phyloP scores from a whole-genome alignment of 1,140 invertebrate species.

The Araneus ventricosus region DNA sequence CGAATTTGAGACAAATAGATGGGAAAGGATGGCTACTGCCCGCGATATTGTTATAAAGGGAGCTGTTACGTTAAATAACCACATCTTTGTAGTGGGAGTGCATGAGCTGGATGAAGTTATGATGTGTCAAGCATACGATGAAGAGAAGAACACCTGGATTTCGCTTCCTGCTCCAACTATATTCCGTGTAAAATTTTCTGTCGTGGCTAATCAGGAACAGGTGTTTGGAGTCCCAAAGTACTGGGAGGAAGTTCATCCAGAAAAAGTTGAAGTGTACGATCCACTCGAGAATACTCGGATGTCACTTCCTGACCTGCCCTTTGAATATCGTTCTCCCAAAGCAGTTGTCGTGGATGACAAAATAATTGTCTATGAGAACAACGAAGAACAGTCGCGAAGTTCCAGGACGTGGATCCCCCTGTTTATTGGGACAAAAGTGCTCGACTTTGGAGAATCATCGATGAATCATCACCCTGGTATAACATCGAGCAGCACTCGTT shows the following conservation, averaged over 20 bases:
- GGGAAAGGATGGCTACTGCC: no score
- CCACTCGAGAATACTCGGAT: background rate
- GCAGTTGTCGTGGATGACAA: background rate
- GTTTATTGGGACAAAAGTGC: background rate
- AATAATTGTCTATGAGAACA: background rate
- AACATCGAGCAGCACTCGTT: background rate
- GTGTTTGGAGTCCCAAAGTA: no score
- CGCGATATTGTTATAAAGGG: no score
- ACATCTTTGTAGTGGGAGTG: background rate
- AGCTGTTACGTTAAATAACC: background rate
- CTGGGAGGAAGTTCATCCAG: no score
- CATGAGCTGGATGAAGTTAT: background rate
- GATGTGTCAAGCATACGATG: constrained; percentile 1
- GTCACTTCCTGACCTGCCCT: background rate
- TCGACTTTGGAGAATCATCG: background rate
- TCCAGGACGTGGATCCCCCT: background rate
- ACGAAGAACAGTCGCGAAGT: background rate
- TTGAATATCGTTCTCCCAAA: background rate
- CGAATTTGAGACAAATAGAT: background rate
- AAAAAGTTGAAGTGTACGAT: background rate
- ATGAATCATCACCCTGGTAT: constrained; percentile 1
- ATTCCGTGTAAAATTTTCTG: background rate
- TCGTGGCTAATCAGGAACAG: background rate
- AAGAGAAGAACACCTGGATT: background rate
- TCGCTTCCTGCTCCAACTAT: background rate